phyloP scores from a whole-genome alignment of 2,113 vertebrate genomes.

The Triplophysa siluroides region DNA sequence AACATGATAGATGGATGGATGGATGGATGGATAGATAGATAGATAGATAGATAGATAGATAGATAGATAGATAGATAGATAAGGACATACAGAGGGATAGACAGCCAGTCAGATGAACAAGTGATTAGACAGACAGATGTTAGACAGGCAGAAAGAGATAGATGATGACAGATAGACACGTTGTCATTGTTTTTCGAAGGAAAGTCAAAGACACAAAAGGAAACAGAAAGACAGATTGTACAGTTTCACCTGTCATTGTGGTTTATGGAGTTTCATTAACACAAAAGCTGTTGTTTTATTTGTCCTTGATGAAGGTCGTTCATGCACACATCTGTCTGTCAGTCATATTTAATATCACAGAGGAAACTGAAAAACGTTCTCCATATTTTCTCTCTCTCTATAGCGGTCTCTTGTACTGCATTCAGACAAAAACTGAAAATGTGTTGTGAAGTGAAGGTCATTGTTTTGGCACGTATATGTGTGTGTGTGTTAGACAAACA shows the following conservation, averaged over 20 bases:
- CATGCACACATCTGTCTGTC: background rate
- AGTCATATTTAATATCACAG: background rate
- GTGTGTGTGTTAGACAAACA: too few relatives aligned
- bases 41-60: too few relatives aligned
- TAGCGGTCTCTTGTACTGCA: too few relatives aligned
- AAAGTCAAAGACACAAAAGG: too few relatives aligned
- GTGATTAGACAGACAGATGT: background rate
- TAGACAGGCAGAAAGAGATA: background rate
- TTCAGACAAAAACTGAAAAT: background rate
- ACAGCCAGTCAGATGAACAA: too few relatives aligned
- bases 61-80: background rate
- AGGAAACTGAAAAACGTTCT: conserved; percentile 1
- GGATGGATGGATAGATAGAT: background rate
- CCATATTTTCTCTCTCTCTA: background rate
- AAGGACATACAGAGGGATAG: accelerated
- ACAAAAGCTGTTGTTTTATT: background rate
- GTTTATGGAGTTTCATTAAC: background rate
- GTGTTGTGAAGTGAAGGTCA: background rate
- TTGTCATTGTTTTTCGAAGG: background rate
- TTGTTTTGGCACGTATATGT: background rate
- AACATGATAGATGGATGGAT: background rate
- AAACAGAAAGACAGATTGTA: background rate
- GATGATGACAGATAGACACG: conserved; percentile 6
- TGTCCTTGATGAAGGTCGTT: background rate
- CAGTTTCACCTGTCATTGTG: background rate